Base-by-base conservation (phyloP, 53 echinoderm and acorn worm species). In the Astropecten irregularis region DNA sequence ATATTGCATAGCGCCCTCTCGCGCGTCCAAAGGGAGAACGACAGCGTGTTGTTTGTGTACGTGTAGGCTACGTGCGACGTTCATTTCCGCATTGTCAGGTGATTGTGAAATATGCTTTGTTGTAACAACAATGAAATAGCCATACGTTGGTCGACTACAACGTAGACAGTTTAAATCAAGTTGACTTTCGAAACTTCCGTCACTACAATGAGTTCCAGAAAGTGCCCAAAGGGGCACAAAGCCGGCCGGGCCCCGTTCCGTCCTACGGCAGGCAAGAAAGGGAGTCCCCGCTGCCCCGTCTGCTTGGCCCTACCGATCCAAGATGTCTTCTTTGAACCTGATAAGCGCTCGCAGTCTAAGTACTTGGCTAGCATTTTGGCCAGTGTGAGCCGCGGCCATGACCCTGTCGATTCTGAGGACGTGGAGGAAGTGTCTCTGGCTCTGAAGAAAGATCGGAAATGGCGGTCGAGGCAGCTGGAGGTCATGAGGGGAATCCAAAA, bases 401-500 rank as follows among this genome's bases (percentile, higher is more conserved):
- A 76, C 22, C 28, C 0, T 40, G 33, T 23, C 1, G 37, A 56
- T 23, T 55, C 55, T 2, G 7, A 57, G 56, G 88, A 88, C 29
- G 60, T 81, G 7, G 90, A 95, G 65, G 87, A 77, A 4, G 83
- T 92, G 61, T 56, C 76, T 10, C 81, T 86, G 28, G 70, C 84
- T n/a, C 48, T 95, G 2, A 86, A 83, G 6, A 79, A 86, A 11
- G 89, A 95, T 54, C 83, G 52, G 15, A 66, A 83, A n/a, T 95
- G 95, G 95, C 68, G 89, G 49, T n/a, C 22, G 15, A 83, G 40
- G 5, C 95, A 95, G 33, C 57, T 88, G 5, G 82, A 81, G 40
- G 72, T 90, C n/a, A 87, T 93, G 83, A 83, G 90, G 40, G 88
- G 87, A 19, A 59, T 93, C 31, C 88, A 90, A 34, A 93, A 88